These are phyloP conservation scores for Deroptyus accipitrinus DNA, from an alignment of 2,113 vertebrate species.

Conservation along the genomic window DNA sequence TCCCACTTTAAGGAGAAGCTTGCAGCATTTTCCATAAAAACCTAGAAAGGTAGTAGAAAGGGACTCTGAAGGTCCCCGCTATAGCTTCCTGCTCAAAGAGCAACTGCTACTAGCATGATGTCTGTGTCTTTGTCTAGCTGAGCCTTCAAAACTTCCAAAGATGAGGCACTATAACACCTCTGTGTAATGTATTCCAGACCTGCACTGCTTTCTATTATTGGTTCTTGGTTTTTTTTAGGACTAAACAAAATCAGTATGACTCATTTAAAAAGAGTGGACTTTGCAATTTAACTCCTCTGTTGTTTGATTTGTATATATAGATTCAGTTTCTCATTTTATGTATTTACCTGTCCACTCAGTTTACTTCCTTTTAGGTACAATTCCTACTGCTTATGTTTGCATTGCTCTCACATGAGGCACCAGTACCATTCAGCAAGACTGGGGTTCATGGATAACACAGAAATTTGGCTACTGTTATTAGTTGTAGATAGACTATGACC, in stretches of 20 bases:
- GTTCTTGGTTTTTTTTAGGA: not conserved
- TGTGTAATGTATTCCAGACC: not conserved
- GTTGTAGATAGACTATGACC: not conserved
- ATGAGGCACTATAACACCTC: not conserved
- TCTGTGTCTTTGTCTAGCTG: not conserved
- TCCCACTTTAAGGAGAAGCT: not conserved
- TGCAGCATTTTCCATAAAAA: not conserved
- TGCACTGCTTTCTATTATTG: not conserved
- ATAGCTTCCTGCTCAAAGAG: not conserved
- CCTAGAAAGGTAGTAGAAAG: not conserved
- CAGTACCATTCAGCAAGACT: not conserved
- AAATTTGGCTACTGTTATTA: not conserved
- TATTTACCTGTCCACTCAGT: not conserved
- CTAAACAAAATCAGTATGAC: not conserved
- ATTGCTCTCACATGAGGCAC: not conserved
- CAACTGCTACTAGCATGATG: not conserved
- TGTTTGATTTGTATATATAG: not conserved
- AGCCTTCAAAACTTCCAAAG: not conserved
- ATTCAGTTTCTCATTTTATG: not conserved
- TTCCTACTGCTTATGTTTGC: not conserved
- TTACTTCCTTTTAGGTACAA: not conserved
- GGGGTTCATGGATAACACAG: not conserved
- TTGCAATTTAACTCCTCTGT: not conserved
- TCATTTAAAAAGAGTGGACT: not conserved
- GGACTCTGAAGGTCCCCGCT: not conserved